Conservation (phyloP, 2,113 vertebrate genomes). For the Seriola aureovittata region DNA sequence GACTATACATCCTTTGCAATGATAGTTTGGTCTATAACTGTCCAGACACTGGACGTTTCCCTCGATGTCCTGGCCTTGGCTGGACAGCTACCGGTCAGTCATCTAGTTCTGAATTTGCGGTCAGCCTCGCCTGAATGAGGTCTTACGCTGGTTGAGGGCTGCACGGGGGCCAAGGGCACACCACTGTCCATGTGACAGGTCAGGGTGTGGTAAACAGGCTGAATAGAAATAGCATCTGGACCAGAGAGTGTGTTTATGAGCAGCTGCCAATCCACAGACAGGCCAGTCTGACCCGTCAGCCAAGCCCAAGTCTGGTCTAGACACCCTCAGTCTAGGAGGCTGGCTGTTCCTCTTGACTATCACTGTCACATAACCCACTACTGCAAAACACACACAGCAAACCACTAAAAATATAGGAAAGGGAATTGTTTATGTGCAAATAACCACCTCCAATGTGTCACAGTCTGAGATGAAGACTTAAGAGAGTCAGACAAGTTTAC, state of each 20-base stretch:
- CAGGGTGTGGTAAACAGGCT: slow-evolving; percentile 81
- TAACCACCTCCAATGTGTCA: slow-evolving; percentile 24
- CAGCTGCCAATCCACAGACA: slow-evolving; percentile 76
- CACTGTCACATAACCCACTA: slow-evolving; percentile 59
- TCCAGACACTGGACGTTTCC: slow-evolving; percentile 54
- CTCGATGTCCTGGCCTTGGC: slow-evolving; percentile 49
- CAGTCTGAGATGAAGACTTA: slow-evolving; percentile 23
- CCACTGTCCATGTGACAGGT: slow-evolving; percentile 73
- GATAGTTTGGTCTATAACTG: slow-evolving; percentile 44
- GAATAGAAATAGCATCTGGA: slow-evolving; percentile 82
- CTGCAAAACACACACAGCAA: slow-evolving; percentile 38
- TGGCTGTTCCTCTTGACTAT: slow-evolving; percentile 50
- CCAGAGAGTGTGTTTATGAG: slow-evolving; percentile 71
- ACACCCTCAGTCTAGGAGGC: slow-evolving; percentile 65
- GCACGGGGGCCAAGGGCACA: slow-evolving; percentile 55
- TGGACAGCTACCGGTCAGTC: slow-evolving; percentile 55
- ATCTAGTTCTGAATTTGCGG: slow-evolving; percentile 57
- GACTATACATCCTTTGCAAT: slow-evolving; percentile 43
- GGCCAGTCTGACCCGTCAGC: slow-evolving; percentile 60
- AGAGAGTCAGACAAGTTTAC: slow-evolving; percentile 15
- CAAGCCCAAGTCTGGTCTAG: slow-evolving; percentile 81
- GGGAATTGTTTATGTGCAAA: slow-evolving; percentile 38
- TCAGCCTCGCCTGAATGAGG: slow-evolving; percentile 52
- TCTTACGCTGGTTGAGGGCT: slow-evolving; percentile 35
- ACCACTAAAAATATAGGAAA: slow-evolving; percentile 49